phyloP scores from a whole-genome alignment of 2,797 vertebrate genomes.

The Enoplosus armatus region DNA sequence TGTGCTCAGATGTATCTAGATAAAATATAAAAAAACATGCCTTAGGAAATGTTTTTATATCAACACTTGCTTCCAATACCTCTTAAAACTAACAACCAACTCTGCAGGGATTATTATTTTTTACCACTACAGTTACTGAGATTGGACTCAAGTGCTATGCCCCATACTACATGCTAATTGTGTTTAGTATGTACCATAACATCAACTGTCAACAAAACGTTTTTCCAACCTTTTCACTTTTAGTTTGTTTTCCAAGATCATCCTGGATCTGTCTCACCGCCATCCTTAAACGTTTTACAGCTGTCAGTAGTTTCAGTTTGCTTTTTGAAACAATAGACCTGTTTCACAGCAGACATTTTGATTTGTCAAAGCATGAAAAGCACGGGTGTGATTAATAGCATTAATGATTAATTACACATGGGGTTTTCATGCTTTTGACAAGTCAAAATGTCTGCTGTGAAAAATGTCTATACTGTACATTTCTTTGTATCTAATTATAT shows the following conservation, averaged over 20 bases:
- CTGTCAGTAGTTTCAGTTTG: background rate
- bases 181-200: no score
- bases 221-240: background rate
- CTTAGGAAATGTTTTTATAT: no score
- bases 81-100: background rate
- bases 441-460: background rate
- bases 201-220: no score
- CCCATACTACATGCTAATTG: no score
- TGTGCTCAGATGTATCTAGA: background rate
- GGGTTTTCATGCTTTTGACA: slow-evolving; percentile 26
- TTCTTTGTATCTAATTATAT: background rate
- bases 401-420: slow-evolving; percentile 8
- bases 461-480: background rate
- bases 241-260: background rate
- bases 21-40: no score
- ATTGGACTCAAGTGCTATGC: no score
- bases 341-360: background rate
- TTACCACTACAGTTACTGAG: background rate
- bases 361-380: slow-evolving; percentile 23
- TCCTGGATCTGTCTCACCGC: background rate
- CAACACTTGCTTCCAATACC: no score
- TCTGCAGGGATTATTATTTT: background rate
- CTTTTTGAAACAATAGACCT: background rate
- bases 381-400: background rate
- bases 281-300: background rate